Conservation (phyloP, 2,113 vertebrate genomes). For the Gopherus evgoodei region DNA sequence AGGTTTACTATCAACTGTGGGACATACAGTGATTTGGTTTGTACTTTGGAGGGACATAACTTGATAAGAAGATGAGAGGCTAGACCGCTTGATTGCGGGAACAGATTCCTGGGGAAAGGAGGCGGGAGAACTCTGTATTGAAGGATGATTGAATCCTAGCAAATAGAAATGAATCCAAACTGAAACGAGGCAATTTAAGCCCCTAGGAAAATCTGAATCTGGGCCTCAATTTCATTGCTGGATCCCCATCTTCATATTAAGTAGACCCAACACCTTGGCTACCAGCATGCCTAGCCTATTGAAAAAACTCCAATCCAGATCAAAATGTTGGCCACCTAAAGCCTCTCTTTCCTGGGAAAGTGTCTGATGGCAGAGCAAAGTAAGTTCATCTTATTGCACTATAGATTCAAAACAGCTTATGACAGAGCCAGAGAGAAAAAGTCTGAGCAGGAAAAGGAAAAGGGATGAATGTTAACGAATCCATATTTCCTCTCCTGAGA, state of each 20-base stretch:
- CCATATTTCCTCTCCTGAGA: background rate
- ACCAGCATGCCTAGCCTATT: background rate
- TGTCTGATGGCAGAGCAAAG: fast-evolving
- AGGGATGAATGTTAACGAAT: fast-evolving
- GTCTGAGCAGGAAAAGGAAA: background rate
- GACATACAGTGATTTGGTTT: background rate
- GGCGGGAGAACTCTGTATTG: background rate
- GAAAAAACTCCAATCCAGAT: background rate
- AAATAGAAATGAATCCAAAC: conserved; percentile 14
- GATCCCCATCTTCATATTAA: conserved; percentile 5
- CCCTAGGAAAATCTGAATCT: conserved; percentile 4
- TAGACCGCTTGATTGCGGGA: background rate
- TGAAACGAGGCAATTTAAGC: background rate
- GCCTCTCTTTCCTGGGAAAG: background rate
- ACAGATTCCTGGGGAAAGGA: conserved; percentile 31
- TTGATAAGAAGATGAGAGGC: background rate
- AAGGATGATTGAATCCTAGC: conserved; percentile 35
- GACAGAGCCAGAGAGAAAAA: background rate
- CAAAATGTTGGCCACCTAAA: background rate
- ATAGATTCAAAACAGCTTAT: background rate
- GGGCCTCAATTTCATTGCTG: conserved; percentile 25
- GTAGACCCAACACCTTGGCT: background rate
- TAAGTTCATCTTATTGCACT: fast-evolving
- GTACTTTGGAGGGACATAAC: background rate
- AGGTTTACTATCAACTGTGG: background rate